Evolutionary conservation across 2,888 invertebrate species (phyloP), one percentile per base, ranked within the genome.

Genomic region (Desoria tigrina): DNA sequence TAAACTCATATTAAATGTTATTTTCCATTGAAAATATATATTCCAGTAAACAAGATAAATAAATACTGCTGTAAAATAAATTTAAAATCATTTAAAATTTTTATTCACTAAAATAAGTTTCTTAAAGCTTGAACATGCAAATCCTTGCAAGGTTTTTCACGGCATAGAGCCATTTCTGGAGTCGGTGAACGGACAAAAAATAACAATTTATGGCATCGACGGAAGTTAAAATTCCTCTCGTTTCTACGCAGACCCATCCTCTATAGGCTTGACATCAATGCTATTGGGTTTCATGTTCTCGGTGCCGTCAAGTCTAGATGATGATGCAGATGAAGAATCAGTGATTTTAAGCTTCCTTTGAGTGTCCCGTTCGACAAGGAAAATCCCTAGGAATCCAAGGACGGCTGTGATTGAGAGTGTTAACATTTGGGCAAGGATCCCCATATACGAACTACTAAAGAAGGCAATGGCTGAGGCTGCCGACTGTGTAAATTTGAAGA

Each of bases 401-500:
- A 68, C 24, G n/a, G 53, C 61, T 1, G 63, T 23, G 27, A 66
- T 53, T 16, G 72, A 28, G 9, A 94, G 82, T 42, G 92, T 86
- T 0, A 83, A 82, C 62, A 94, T 80, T 78, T 94, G 93, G 11
- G 86, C 83, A 39, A 90, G 85, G 1, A 94, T 84, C 0, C 86
- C 85, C 2, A 90, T 80, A 63, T 84, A 83, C 4, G 87, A 87
- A 21, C 91, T 90, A 81, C 92, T 93, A 81, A 89, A 88, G 83
- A 94, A 94, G 72, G 90, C 89, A 3, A 87, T 82, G 0, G 94
- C 93, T 6, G 93, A 91, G 1, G 92, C 92, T 56, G 92, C 84
- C 0, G 93, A 93, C 87, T 94, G 95, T 66, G 90, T 90, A 80
- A 98, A 98, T 83, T 98, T 99, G 82, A 96, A 99, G 1, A 99